Conservation (phyloP, 2,888 invertebrate genomes). For the Nomada goodeniana region DNA sequence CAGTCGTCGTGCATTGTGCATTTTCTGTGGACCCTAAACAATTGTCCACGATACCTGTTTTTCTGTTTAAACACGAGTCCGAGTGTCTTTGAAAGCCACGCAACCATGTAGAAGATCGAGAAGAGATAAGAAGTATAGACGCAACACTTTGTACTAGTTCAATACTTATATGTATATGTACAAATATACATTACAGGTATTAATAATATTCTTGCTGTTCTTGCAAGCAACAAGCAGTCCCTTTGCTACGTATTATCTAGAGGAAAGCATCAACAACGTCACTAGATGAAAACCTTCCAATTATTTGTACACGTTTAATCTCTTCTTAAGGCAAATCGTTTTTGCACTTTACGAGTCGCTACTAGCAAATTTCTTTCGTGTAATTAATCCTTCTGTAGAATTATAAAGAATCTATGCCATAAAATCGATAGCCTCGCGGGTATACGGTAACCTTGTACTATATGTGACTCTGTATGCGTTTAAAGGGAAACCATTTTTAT, state of each 20-base stretch:
- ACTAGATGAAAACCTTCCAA: background rate
- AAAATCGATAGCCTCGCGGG: constrained; percentile 6
- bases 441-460: constrained; percentile 16
- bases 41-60: background rate
- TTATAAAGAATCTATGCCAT: constrained; percentile 19
- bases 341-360: constrained; percentile 52
- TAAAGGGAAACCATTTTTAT: background rate
- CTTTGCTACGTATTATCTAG: background rate
- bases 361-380: background rate
- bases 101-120: background rate
- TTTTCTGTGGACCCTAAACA: constrained; percentile 7
- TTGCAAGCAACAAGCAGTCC: background rate
- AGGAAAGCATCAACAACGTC: background rate
- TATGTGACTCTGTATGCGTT: background rate
- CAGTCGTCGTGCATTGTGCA: constrained; percentile 46
- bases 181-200: background rate
- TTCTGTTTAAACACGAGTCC: background rate
- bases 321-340: constrained; percentile 59
- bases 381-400: constrained; percentile 5
- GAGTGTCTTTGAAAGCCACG: background rate
- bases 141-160: background rate
- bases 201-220: background rate
- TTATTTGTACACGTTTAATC: constrained; percentile 43
- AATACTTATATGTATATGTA: background rate
- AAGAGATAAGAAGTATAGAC: background rate